phyloP scores from a whole-genome alignment of 2,113 vertebrate genomes.

The Microcebus lehilahytsara region DNA sequence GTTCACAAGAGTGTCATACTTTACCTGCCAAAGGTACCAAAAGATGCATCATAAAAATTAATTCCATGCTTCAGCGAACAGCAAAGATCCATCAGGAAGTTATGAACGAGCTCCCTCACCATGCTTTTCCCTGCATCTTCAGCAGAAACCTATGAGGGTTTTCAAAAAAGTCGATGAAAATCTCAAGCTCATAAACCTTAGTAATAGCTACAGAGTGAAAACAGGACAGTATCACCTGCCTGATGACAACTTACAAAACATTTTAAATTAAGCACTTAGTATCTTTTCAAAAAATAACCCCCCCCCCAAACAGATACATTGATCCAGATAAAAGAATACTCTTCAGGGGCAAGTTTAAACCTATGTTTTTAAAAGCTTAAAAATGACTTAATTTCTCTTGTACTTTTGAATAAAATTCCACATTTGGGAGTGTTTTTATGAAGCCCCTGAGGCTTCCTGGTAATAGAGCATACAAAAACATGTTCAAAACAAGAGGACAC shows the following conservation, averaged over 20 bases:
- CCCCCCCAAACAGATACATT: too few species aligned
- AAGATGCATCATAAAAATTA: conserved; percentile 92
- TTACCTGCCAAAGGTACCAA: conserved; percentile 93
- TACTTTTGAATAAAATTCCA: conserved; percentile 19
- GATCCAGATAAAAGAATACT: not conserved
- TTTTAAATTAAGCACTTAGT: not conserved
- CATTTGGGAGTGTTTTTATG: not conserved
- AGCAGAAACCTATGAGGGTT: conserved; percentile 53
- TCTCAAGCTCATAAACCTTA: not conserved
- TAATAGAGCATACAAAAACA: not conserved
- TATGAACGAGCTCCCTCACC: conserved; percentile 90
- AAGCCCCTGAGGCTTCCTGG: not conserved
- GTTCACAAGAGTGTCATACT: accelerated
- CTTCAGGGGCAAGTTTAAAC: not conserved
- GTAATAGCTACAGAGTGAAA: not conserved
- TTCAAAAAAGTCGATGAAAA: not conserved
- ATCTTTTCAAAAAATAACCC: not conserved
- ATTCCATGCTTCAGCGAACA: conserved; percentile 96
- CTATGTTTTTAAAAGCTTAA: conserved; percentile 48
- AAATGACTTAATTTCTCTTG: conserved; percentile 11
- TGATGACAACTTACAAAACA: not conserved
- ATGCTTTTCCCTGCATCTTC: conserved; percentile 84
- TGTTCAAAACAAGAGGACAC: not conserved
- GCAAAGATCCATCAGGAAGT: conserved; percentile 93
- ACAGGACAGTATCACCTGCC: not conserved